Evolutionary conservation across 64 coral and sea anemone species (phyloP).

Genomic region (Pocillopora damicornis): DNA sequence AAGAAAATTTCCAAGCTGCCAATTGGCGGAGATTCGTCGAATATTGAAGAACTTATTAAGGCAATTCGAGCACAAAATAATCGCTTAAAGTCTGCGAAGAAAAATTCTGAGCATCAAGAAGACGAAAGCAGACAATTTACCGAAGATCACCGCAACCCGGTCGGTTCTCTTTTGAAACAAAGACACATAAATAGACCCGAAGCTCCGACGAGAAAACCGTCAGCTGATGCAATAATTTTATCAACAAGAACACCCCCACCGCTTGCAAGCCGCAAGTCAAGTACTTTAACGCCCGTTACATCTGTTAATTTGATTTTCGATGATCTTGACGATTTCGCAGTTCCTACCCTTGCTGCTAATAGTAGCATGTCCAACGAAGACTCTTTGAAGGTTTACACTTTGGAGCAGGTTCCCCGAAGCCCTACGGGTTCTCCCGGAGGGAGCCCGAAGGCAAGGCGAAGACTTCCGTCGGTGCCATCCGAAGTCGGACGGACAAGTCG

Average conservation of each 20-base stretch:
- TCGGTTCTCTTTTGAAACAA: not conserved
- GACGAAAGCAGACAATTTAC: not conserved
- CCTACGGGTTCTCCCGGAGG: constrained; percentile 5
- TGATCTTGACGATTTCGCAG: constrained; percentile 17
- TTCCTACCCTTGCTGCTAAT: not conserved
- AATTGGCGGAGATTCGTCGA: not conserved
- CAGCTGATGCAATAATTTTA: constrained; percentile 15
- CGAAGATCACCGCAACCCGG: not conserved
- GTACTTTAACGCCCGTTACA: constrained; percentile 51
- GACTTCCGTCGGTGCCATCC: constrained; percentile 36
- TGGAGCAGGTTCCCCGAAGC: not conserved
- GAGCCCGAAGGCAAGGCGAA: constrained; percentile 41
- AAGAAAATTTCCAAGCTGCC: not conserved
- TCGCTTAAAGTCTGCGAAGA: not conserved
- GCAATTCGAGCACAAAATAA: constrained; percentile 18
- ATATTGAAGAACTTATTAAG: constrained; percentile 44
- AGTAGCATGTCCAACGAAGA: not conserved
- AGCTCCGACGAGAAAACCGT: not conserved
- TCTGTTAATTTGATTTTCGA: constrained; percentile 58
- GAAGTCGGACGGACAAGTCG: constrained; percentile 6
- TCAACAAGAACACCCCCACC: constrained; percentile 3
- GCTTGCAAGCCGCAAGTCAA: not conserved
- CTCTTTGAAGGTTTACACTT: constrained; percentile 10
- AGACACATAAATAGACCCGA: not conserved
- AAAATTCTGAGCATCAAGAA: not conserved